Evolutionary conservation across 2,113 vertebrate species (phyloP), one percentile per base, ranked within the genome.

Genomic region (Rousettus leschenaultii): DNA sequence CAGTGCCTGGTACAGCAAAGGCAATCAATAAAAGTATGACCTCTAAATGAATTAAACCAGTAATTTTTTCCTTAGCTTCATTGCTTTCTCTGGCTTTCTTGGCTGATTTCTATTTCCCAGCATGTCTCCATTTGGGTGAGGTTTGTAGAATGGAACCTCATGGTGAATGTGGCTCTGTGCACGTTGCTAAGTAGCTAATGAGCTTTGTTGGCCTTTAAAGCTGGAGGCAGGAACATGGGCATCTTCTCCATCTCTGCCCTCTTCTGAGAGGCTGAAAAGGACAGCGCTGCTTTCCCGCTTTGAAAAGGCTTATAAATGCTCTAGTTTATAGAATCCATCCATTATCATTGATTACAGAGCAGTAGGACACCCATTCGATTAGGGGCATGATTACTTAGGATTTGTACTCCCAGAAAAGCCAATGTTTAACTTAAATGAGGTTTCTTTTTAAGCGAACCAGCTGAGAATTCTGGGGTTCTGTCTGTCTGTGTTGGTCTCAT

Each of bases 21-120:
- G 53, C 28, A 82, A 71, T 93, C 79, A 89, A 48, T 95, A 95
- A 95, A 97, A 97, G 59, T 11, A 5, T 96, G 61, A 80, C 55
- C 77, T 16, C 57, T 71, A 75, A 85, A 88, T 86, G 35, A 94
- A 82, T 92, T n/a, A 86, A 86, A 85, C 4, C 30, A 80, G 61
- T 43, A n/a, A 11, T 63, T 51, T 87, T 74, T 55, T 43, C 5
- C 38, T 97, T 88, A 79, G 48, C 65, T 85, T 5, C 28, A 21
- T 82, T 85, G 45, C 7, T 63, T 35, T 89, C 22, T 70, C 51
- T 73, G 77, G 33, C 19, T 80, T 86, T 70, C 45, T 90, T 19
- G 21, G 19, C 71, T 70, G 66, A n/a, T 38, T 86, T 96, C 95
- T 28, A 43, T 88, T 95, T 77, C 66, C 18, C 24, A 70, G 38